Evolutionary conservation across 2,113 vertebrate species (phyloP).

Genomic region (Colossoma macropomum): DNA sequence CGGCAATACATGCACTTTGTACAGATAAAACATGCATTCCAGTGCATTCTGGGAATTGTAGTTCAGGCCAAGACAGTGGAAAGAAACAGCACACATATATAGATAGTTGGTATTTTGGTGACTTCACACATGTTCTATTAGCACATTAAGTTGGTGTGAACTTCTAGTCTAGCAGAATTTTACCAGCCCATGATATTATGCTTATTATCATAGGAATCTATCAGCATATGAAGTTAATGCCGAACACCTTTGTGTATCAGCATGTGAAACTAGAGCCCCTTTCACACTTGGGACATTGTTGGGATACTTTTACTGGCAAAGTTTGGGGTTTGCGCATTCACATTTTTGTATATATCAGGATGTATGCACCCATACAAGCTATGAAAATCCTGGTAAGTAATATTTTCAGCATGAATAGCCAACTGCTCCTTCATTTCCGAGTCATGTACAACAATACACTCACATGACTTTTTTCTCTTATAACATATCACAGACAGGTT

Average conservation of each 20-base stretch:
- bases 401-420: too few species aligned
- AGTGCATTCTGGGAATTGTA: background rate
- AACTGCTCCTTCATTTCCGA: too few species aligned
- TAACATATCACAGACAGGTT: too few species aligned
- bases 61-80: background rate
- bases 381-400: too few species aligned
- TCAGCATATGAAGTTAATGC: background rate
- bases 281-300: too few species aligned
- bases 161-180: too few species aligned
- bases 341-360: too few species aligned
- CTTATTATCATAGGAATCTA: background rate
- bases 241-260: background rate
- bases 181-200: background rate
- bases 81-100: background rate
- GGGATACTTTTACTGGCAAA: too few species aligned
- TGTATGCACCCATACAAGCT: too few species aligned
- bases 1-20: conserved; percentile 1
- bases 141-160: background rate
- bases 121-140: background rate
- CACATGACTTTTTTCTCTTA: too few species aligned
- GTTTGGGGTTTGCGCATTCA: too few species aligned
- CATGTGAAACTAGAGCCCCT: background rate
- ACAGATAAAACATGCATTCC: background rate
- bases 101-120: background rate
- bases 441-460: too few species aligned